Conservation (phyloP, 2,888 invertebrate species). For the Drosophila quinaria region DNA sequence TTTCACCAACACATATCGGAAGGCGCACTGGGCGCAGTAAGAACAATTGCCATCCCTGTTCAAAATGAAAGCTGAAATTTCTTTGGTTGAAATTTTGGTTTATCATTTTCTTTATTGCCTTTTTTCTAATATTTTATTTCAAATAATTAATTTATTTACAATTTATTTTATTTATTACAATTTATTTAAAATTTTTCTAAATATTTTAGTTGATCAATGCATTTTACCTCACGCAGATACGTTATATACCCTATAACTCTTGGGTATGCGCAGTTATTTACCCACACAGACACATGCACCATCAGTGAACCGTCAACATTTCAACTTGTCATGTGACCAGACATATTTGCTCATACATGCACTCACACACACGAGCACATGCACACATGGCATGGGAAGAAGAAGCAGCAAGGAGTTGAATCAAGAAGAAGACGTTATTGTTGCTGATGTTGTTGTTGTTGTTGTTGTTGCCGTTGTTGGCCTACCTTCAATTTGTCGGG, state of each 20-base stretch:
- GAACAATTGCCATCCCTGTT: too few relatives aligned
- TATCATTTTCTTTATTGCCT: too few relatives aligned
- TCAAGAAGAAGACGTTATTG: constrained; percentile 59
- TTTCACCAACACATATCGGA: too few relatives aligned
- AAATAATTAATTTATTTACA: neutral
- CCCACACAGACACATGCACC: constrained; percentile 42
- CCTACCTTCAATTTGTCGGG: constrained; percentile 77
- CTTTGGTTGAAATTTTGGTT: too few relatives aligned
- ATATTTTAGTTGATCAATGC: neutral
- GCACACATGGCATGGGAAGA: neutral
- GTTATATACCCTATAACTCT: neutral
- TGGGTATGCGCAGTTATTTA: constrained; percentile 33
- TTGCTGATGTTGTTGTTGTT: constrained; percentile 12
- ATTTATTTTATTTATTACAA: too few relatives aligned
- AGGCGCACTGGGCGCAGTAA: too few relatives aligned
- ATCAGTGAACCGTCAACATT: constrained; percentile 79
- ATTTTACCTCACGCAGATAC: neutral
- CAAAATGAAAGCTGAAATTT: too few relatives aligned
- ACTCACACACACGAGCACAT: constrained; percentile 5
- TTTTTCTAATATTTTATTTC: neutral
- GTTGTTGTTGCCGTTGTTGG: constrained; percentile 37
- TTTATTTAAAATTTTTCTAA: neutral
- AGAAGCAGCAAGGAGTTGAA: constrained; percentile 7
- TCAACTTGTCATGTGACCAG: constrained; percentile 77
- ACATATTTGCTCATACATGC: constrained; percentile 41